phyloP scores from a whole-genome alignment of 2,113 vertebrate species.

The Nothoprocta pentlandii region DNA sequence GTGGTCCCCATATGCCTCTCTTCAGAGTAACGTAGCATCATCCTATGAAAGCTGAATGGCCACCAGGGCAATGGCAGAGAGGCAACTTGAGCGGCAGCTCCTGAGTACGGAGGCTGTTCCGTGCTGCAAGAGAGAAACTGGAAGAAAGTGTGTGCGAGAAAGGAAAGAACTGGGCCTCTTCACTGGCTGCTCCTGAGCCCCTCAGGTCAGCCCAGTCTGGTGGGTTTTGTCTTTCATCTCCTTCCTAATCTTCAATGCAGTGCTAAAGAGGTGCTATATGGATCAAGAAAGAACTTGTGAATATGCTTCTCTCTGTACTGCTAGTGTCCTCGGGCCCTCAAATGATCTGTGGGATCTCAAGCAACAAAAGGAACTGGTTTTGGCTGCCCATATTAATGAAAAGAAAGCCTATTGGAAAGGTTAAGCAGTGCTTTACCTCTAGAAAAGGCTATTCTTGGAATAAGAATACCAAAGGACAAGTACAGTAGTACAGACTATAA shows the following conservation, averaged over 20 bases:
- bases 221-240: not conserved
- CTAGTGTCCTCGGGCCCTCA: not conserved
- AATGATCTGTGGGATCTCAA: not conserved
- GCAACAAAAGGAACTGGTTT: not conserved
- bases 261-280: not conserved
- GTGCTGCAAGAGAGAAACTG: not conserved
- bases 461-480: not conserved
- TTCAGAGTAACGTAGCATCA: not conserved
- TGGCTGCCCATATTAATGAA: rapidly evolving
- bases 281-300: rapidly evolving
- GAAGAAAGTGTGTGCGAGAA: not conserved
- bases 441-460: not conserved
- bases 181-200: rapidly evolving
- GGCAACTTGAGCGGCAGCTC: not conserved
- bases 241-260: rapidly evolving
- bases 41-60: rapidly evolving
- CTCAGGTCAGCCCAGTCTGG: not conserved
- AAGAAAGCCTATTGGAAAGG: not conserved
- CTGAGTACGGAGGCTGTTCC: rapidly evolving
- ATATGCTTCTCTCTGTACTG: rapidly evolving
- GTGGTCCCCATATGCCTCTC: not conserved
- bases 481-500: not conserved
- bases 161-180: rapidly evolving
- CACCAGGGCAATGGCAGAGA: not conserved
- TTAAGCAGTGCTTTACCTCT: not conserved